A percentile compares a stretch with the other conserved stretches of the same genome.
Conservation (phyloP, 1,140 invertebrate genomes). For the Leptestheria dahalacensis region DNA sequence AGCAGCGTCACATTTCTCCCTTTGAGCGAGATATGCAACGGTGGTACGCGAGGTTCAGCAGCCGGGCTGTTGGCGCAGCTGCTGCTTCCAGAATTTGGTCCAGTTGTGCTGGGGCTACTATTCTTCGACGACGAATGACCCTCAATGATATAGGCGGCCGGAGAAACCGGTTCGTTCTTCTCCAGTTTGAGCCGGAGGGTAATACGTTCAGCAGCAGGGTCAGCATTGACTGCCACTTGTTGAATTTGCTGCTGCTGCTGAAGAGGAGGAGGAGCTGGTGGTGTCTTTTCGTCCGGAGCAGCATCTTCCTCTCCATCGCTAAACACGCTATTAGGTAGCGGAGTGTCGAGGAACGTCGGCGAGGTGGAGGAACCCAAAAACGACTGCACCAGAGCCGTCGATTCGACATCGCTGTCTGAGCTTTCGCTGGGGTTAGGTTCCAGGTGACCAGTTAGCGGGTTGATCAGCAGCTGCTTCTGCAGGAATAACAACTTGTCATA, state of each 20-base stretch:
- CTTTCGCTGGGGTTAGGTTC: slow-evolving; percentile 60
- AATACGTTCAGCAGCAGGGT: slow-evolving; percentile 45
- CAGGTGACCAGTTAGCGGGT: slow-evolving; percentile 68
- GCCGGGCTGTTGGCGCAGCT: slow-evolving; percentile 3
- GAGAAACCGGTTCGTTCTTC: slow-evolving; percentile 54
- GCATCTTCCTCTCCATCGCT: neutral
- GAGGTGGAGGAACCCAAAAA: slow-evolving; percentile 4
- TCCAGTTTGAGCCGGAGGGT: slow-evolving; percentile 68
- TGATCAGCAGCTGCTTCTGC: slow-evolving; percentile 41
- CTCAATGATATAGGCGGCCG: slow-evolving; percentile 1
- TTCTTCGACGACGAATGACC: neutral
- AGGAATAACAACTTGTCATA: too few species aligned
- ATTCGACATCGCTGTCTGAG: slow-evolving; percentile 26
- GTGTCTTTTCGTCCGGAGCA: neutral
- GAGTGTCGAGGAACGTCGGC: slow-evolving; percentile 11
- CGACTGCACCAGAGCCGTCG: neutral
- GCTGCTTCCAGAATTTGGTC: neutral
- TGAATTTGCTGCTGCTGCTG: neutral
- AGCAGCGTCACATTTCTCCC: slow-evolving; percentile 76
- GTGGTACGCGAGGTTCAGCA: slow-evolving; percentile 63
- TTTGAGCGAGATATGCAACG: slow-evolving; percentile 70
- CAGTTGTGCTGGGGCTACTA: neutral
- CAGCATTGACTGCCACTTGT: neutral
- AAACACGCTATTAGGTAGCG: slow-evolving; percentile 6
- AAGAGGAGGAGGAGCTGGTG: too few species aligned